phyloP scores from a whole-genome alignment of 2,113 vertebrate genomes.

The Heloderma charlesbogerti region DNA sequence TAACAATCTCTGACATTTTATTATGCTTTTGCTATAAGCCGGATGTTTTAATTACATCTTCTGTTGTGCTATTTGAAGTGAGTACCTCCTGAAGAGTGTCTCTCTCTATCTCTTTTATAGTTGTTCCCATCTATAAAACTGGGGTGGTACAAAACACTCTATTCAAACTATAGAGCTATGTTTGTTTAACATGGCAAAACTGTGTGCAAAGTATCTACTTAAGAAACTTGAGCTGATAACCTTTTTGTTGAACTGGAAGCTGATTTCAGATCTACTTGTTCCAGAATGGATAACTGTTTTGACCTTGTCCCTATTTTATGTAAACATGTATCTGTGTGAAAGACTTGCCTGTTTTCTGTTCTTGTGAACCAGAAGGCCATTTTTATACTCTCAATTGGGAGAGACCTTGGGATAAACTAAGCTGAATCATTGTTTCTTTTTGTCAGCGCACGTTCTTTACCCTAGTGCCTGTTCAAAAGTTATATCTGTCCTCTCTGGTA shows the following conservation, averaged over 20 bases:
- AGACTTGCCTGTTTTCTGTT: not conserved
- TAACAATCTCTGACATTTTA: not conserved
- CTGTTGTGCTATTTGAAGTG: not conserved
- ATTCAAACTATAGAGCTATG: not conserved
- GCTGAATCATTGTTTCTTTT: not conserved
- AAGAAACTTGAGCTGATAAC: not conserved
- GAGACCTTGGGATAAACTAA: not conserved
- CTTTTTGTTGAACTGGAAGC: not conserved
- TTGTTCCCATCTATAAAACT: not conserved
- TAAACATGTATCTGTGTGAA: not conserved
- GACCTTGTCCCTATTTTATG: not conserved
- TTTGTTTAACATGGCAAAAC: not conserved
- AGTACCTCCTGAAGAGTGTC: not conserved
- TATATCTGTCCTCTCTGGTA: not conserved
- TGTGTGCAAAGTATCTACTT: slow-evolving; percentile 3
- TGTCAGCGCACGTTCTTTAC: not conserved
- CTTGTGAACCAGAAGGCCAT: not conserved
- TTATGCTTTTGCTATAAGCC: not conserved
- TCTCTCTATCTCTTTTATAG: not conserved
- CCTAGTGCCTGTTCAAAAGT: not conserved
- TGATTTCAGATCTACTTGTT: not conserved
- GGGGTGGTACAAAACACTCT: too few species aligned
- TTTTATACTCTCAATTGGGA: not conserved
- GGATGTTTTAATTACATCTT: not conserved
- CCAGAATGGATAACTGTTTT: not conserved